phyloP scores from a whole-genome alignment of 2,888 invertebrate genomes.

The Tetranychus truncatus region DNA sequence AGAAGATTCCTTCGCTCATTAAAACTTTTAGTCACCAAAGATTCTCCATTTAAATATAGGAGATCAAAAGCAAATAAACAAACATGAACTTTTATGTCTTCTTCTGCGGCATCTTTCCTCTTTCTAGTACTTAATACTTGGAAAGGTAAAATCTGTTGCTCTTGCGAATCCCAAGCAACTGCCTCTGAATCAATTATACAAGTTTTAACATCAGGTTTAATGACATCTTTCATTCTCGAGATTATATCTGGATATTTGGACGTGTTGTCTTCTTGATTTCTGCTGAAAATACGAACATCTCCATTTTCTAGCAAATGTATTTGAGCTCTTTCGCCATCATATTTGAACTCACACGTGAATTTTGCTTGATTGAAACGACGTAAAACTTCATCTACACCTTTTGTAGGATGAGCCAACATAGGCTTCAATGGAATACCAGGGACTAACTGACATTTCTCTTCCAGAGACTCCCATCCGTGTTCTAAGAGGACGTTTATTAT shows the following conservation, averaged over 20 bases:
- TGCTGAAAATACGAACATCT: slow-evolving; percentile 62
- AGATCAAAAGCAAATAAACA: slow-evolving; percentile 94
- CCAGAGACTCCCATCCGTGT: slow-evolving; percentile 54
- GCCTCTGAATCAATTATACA: slow-evolving; percentile 91
- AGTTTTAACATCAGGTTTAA: slow-evolving; percentile 42
- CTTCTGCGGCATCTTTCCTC: slow-evolving; percentile 61
- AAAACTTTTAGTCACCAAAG: slow-evolving; percentile 62
- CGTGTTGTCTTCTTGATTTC: slow-evolving; percentile 88
- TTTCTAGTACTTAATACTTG: slow-evolving; percentile 86
- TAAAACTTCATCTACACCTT: slow-evolving; percentile 72
- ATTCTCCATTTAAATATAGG: slow-evolving; percentile 66
- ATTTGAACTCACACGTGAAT: slow-evolving; percentile 98
- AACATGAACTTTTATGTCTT: slow-evolving; percentile 65
- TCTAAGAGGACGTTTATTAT: slow-evolving; percentile 58
- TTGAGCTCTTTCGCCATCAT: slow-evolving; percentile 96
- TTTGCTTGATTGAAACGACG: slow-evolving; percentile 60
- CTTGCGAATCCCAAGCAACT: slow-evolving; percentile 80
- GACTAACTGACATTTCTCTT: slow-evolving; percentile 59
- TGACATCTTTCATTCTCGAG: slow-evolving; percentile 39
- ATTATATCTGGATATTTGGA: slow-evolving; percentile 90
- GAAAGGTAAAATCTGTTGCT: slow-evolving; percentile 79
- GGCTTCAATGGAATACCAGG: slow-evolving; percentile 90
- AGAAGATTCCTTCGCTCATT: slow-evolving; percentile 52
- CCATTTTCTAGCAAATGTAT: slow-evolving; percentile 54
- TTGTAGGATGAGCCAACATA: slow-evolving; percentile 95